A percentile compares a stretch with the other conserved stretches of the same genome.
Evolutionary conservation across 1,140 invertebrate genomes (phyloP).

Genomic region (Trypoxylus dichotomus): DNA sequence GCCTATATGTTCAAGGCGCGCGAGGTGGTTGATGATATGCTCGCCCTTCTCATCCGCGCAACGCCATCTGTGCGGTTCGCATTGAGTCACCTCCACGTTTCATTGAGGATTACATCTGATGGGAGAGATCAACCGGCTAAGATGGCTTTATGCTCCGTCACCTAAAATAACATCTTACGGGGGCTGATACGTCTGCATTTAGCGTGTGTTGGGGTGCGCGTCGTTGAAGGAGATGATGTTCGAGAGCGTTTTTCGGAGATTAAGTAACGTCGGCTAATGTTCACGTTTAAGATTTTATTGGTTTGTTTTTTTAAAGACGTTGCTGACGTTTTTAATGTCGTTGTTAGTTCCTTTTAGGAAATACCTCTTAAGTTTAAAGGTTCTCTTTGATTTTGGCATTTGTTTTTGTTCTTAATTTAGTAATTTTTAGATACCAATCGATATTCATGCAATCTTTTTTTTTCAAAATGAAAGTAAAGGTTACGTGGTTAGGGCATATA

Average conservation of each 20-base stretch:
- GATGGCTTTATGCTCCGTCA: constrained; percentile 44
- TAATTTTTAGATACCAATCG: too few relatives aligned
- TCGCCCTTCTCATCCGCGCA: constrained; percentile 4
- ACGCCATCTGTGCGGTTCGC: constrained; percentile 44
- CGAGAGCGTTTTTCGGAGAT: background rate
- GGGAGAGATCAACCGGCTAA: constrained; percentile 37
- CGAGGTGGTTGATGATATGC: background rate
- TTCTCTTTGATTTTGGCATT: too few relatives aligned
- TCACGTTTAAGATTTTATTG: too few relatives aligned
- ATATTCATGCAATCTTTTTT: too few relatives aligned
- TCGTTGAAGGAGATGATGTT: background rate
- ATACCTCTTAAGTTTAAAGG: too few relatives aligned
- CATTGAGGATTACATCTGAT: constrained; percentile 38
- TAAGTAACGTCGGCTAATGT: background rate
- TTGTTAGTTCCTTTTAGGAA: too few relatives aligned
- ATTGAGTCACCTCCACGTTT: constrained; percentile 44
- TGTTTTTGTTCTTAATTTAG: too few relatives aligned
- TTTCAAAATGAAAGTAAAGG: too few relatives aligned
- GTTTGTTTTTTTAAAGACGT: too few relatives aligned
- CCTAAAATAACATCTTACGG: constrained; percentile 39
- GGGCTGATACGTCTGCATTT: constrained; percentile 5
- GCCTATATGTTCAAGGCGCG: constrained; percentile 43
- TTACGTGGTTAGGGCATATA: too few relatives aligned
- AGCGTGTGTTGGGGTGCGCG: background rate
- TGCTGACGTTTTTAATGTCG: too few relatives aligned